phyloP scores from a whole-genome alignment of 2,797 vertebrate species.

The Lacerta viridis region DNA sequence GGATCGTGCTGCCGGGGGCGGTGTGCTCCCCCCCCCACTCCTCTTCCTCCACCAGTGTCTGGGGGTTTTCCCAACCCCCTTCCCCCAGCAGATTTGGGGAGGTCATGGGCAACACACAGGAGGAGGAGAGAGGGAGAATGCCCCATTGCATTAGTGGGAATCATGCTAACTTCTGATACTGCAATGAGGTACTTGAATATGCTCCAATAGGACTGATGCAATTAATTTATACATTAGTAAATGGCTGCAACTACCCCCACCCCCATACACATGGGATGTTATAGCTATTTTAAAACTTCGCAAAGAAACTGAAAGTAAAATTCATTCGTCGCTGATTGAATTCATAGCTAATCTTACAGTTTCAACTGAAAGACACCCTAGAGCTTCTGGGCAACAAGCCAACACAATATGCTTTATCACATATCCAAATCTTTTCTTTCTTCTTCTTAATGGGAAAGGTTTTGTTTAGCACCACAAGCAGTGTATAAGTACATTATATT shows the following conservation, averaged over 20 bases:
- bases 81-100: no score
- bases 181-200: no score
- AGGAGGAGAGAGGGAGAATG: no score
- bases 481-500: slow-evolving; percentile 4
- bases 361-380: slow-evolving; percentile 43
- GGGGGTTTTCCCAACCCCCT: no score
- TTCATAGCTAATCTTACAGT: slow-evolving; percentile 34
- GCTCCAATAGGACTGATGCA: no score
- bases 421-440: slow-evolving; percentile 14
- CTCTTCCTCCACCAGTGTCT: no score
- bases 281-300: neutral
- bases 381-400: slow-evolving; percentile 25
- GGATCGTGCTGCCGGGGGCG: no score
- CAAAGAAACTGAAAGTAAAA: neutral
- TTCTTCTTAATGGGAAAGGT: slow-evolving; percentile 9
- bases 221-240: neutral
- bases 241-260: no score
- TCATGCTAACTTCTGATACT: no score
- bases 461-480: neutral
- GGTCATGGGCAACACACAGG: no score
- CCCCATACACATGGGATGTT: neutral
- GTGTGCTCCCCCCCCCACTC: no score
- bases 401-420: slow-evolving; percentile 16
- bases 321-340: slow-evolving; percentile 36
- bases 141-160: no score